Evolutionary conservation across 1,140 invertebrate genomes (phyloP), one percentile per base, ranked within the genome.

Genomic region (Drosophila arawakana): DNA sequence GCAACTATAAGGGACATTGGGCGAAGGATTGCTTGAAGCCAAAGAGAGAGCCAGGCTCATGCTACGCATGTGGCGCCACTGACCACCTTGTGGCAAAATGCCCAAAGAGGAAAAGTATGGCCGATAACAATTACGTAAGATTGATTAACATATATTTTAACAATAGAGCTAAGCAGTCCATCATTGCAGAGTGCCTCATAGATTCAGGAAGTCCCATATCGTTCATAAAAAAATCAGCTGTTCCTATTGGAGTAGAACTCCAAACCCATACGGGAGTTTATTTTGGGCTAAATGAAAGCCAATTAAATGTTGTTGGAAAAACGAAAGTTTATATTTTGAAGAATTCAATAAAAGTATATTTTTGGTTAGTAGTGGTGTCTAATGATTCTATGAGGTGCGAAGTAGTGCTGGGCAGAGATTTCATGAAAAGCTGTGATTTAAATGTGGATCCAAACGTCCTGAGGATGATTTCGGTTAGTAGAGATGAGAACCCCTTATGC

Each of bases 271-370:
- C 2, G 1, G 37, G 37, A 39, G 2, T 9, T 39, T 39, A 44
- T 44, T n/a, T n/a, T 44, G 41, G 41, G n/a, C n/a, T 44, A 13
- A 44, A 44, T 44, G n/a, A 13, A 44, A 44, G 41, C n/a, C 41
- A 44, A 13, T 44, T 44, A 2, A 44, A 11, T 6, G 6, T 44
- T 44, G 10, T 44, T n/a, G 41, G 41, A 11, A 44, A 44, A 44
- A 44, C 11, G 4, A n/a, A 6, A 44, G 5, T 10, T 44, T 44
- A 44, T 4, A 13, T 11, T 44, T 44, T 44, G 41, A 44, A 44
- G n/a, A 6, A 11, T 5, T n/a, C 5, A 44, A 13, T 44, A 13
- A 44, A 44, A 44, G 37, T 39, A 39, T 9, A 39, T 39, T 39
- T 39, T 39, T 30, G 25, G 25, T 30, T 30, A 30, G 6, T 41